Base-by-base conservation (phyloP, 2,888 invertebrate genomes). In the Drosophila vallismaia region DNA sequence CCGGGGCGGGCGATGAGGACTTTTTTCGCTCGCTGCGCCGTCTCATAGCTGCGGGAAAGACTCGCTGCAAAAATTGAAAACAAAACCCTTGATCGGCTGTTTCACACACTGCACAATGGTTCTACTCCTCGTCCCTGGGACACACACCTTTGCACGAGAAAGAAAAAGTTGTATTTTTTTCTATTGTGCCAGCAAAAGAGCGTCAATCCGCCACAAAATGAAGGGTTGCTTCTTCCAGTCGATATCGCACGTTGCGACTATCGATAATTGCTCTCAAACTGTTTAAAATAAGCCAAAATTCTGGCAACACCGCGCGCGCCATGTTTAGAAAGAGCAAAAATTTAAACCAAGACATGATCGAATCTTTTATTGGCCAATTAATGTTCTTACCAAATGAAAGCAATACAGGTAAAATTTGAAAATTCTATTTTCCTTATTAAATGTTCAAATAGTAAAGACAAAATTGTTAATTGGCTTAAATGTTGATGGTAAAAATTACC, bases 11-110 rank as follows among this genome's bases (percentile, higher is more conserved):
- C 49, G 95, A 94, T 86, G 93, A 76, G 57, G 93, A 91, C 90
- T 95, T 95, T 89, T 94, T 95, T 88, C 93, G 93, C 90, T 93
- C 95, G 92, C 94, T 95, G 92, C 95, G 95, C 80, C 95, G 95
- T 90, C 95, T 94, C 96, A 96, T 96, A 51, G 70, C 58, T 71
- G 52, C 49, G 56, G 69, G 49, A 64, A 51, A 62, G 51, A 55
- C 45, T 63, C 51, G 48, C 36, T 75, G 56, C 78, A 68, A 66
- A 71, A 55, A 72, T 66, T 70, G 74, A 48, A 66, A 59, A 53
- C 50, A 59, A 78, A 59, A 70, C 71, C 48, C 52, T 28, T 33
- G 64, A 63, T 8, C 46, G 29, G 42, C 14, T 68, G 29, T 28
- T 42, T 26, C 46, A 44, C 66, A 36, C 71, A 77, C 73, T 79